Percentiles rank a stretch among this genome's conserved stretches.
phyloP scores from a whole-genome alignment of 1,140 invertebrate species.

The Aphelenchoides besseyi region DNA sequence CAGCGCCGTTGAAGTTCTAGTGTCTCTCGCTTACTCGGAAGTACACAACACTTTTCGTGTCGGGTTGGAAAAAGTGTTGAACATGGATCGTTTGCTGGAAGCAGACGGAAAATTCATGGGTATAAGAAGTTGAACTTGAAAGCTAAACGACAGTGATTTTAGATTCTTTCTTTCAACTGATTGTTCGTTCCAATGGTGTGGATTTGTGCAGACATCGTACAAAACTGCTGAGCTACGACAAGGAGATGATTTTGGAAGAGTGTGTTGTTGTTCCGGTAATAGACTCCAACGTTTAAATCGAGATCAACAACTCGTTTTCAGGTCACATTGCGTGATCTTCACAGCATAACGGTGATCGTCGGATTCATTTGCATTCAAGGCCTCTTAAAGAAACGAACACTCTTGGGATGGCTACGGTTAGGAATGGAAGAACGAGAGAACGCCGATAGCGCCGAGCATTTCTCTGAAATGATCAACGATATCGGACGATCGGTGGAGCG shows the following conservation, averaged over 20 bases:
- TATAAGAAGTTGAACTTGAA: neutral
- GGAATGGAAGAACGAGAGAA: constrained; percentile 6
- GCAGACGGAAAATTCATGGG: constrained; percentile 11
- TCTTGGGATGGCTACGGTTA: constrained; percentile 15
- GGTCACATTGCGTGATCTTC: constrained; percentile 6
- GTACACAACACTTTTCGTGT: constrained; percentile 17
- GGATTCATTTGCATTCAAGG: constrained; percentile 9
- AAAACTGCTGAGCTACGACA: neutral
- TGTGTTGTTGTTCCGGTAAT: constrained; percentile 15
- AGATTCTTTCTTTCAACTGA: constrained; percentile 23
- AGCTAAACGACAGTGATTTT: neutral
- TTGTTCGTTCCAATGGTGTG: neutral
- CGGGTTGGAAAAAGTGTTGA: neutral
- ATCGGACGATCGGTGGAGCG: constrained; percentile 15
- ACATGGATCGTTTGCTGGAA: neutral
- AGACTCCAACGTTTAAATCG: neutral
- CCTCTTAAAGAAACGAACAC: constrained; percentile 11
- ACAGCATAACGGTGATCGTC: constrained; percentile 16
- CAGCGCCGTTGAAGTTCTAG: neutral
- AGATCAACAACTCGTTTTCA: neutral
- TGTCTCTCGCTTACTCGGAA: constrained; percentile 11
- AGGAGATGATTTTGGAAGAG: neutral
- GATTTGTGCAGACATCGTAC: constrained; percentile 16
- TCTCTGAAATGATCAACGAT: neutral
- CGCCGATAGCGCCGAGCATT: constrained; percentile 16